Evolutionary conservation across 2,888 invertebrate genomes (phyloP).

Genomic region (Leucozona laternaria): DNA sequence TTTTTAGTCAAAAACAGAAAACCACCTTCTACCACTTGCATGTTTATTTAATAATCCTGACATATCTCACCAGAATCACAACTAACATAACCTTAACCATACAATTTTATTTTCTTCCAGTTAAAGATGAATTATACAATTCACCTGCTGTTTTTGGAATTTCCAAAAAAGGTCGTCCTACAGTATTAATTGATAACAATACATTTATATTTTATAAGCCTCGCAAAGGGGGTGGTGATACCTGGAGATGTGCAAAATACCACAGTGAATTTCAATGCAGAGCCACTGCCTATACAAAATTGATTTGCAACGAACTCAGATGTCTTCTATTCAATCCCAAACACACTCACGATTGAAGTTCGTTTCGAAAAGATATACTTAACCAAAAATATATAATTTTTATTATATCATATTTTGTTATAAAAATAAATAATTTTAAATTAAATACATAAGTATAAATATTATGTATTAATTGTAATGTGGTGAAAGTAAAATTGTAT

Average conservation of each 20-base stretch:
- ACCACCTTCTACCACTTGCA: no score
- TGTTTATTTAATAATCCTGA: no score
- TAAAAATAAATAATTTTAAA: no score
- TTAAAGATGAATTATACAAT: constrained; percentile 1
- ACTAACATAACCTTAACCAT: no score
- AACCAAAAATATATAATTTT: neutral
- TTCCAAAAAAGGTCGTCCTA: constrained; percentile 6
- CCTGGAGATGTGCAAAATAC: constrained; percentile 29
- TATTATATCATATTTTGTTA: no score
- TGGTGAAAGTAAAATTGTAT: no score
- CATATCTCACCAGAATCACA: no score
- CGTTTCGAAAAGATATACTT: neutral
- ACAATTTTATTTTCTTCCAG: neutral
- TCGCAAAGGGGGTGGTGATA: neutral
- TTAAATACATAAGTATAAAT: no score
- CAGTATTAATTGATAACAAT: neutral
- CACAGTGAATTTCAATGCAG: neutral
- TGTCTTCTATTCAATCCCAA: neutral
- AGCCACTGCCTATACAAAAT: neutral
- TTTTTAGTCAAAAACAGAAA: no score
- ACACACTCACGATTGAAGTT: constrained; percentile 1
- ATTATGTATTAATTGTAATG: no score
- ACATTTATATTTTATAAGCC: neutral
- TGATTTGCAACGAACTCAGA: neutral
- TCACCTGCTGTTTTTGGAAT: constrained; percentile 2